Evolutionary conservation across 2,113 vertebrate genomes (phyloP), one percentile per base, ranked within the genome.

Genomic region (Stegastes partitus): DNA sequence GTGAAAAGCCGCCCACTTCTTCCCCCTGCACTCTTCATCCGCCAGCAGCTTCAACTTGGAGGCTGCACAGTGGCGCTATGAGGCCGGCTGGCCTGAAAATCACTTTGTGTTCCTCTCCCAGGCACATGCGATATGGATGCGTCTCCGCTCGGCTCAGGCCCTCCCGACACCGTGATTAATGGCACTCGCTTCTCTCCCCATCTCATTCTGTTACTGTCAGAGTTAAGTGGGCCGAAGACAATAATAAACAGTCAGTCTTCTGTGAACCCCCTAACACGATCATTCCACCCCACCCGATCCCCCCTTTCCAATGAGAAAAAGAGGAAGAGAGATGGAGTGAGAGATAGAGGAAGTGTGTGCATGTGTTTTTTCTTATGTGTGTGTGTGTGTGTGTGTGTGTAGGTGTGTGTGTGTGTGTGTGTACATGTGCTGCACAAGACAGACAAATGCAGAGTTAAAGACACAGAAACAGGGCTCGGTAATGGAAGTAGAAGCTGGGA

Each of bases 201-300:
- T 92, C 92, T 94, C 93, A 91, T 93, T 93, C 91, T 90, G 91
- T 94, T 92, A 92, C 91, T 94, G 93, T 94, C 93, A 94, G 88
- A 92, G 91, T 90, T 94, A 93, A 94, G 93, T 94, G 93, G 93
- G 92, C 92, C 87, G 90, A 82, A 92, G 92, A 94, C 93, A 93
- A 94, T 94, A 93, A 94, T 94, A 94, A 94, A 93, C 93, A 94
- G 91, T 91, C 91, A 91, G 89, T 92, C 92, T 93, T 85, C 91
- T 93, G 91, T 91, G 93, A 92, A 90, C 87, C 90, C 89, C 89
- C 91, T 87, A 90, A 89, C 89, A 86, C 90, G 74, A 87, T 85
- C 87, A 88, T 88, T 74, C 89, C 87, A 80, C 85, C 84, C 84
- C 74, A 34, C 67, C 82, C 65, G 26, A 64, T 59, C 31, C 77